Conservation (phyloP, 2,888 invertebrate species). For the Chaetoderma sp. region DNA sequence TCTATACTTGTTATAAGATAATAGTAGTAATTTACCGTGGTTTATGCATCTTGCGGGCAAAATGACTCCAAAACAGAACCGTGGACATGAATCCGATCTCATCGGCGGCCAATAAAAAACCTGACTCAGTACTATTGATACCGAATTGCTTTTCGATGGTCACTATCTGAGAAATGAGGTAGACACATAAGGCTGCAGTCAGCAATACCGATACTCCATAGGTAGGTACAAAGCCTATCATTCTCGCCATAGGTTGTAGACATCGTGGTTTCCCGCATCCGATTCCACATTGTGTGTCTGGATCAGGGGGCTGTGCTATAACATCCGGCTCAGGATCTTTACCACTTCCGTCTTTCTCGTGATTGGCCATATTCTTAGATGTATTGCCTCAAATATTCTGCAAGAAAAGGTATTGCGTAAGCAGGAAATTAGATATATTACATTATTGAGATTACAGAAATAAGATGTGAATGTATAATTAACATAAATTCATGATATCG, state of each 20-base stretch:
- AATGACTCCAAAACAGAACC: constrained; percentile 32
- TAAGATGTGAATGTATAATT: too few species aligned
- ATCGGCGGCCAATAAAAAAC: constrained; percentile 56
- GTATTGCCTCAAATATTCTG: too few species aligned
- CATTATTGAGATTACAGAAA: too few species aligned
- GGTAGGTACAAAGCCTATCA: constrained; percentile 37
- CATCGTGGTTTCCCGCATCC: constrained; percentile 38
- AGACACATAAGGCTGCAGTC: constrained; percentile 41
- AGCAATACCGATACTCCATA: constrained; percentile 39
- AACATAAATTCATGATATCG: too few species aligned
- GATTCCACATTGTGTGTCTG: constrained; percentile 38
- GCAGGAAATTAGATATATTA: too few species aligned
- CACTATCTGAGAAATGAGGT: constrained; percentile 51
- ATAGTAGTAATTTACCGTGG: too few species aligned
- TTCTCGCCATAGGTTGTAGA: constrained; percentile 36
- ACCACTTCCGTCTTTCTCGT: too few species aligned
- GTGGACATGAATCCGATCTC: constrained; percentile 53
- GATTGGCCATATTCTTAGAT: too few species aligned
- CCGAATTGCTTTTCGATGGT: constrained; percentile 58
- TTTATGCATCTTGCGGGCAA: constrained; percentile 35
- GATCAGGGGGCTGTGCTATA: too few species aligned
- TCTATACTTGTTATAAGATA: too few species aligned
- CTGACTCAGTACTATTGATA: constrained; percentile 53
- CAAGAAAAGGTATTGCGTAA: too few species aligned
- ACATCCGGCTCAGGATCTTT: too few species aligned